phyloP scores from a whole-genome alignment of 2,888 invertebrate species.

The Dendrolimus houi region DNA sequence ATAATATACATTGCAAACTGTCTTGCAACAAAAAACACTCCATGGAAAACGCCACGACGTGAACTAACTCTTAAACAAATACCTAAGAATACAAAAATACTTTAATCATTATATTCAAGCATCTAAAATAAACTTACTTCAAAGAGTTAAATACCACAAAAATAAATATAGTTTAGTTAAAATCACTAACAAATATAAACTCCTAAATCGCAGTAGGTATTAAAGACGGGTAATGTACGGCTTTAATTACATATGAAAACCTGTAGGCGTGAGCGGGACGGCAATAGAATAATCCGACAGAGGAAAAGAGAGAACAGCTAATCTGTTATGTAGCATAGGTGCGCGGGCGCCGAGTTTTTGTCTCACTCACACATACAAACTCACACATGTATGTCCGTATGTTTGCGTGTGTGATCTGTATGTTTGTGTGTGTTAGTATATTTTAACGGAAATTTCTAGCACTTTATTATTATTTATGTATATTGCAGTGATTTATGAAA shows the following conservation, averaged over 20 bases:
- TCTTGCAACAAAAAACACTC: too few relatives aligned
- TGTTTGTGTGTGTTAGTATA: constrained; percentile 17
- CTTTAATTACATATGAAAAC: constrained; percentile 34
- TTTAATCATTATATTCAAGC: constrained; percentile 2
- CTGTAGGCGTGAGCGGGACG: constrained; percentile 21
- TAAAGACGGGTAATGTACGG: constrained; percentile 36
- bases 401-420: constrained; percentile 11
- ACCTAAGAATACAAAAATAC: constrained; percentile 2
- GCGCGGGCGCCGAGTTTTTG: constrained; percentile 51
- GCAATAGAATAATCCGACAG: constrained; percentile 6
- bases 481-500: not conserved
- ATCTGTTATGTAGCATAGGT: constrained; percentile 45
- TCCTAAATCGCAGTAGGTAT: constrained; percentile 19
- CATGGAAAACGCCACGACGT: too few relatives aligned
- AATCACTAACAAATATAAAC: not conserved
- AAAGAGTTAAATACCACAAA: too few relatives aligned
- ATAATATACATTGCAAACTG: too few relatives aligned
- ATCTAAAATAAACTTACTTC: constrained; percentile 3
- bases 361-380: constrained; percentile 18
- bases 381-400: constrained; percentile 7
- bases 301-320: constrained; percentile 22
- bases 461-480: constrained; percentile 5
- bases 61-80: too few relatives aligned
- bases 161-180: too few relatives aligned
- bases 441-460: constrained; percentile 60